phyloP scores from a whole-genome alignment of 2,888 invertebrate genomes.

The Papilio elwesi region DNA sequence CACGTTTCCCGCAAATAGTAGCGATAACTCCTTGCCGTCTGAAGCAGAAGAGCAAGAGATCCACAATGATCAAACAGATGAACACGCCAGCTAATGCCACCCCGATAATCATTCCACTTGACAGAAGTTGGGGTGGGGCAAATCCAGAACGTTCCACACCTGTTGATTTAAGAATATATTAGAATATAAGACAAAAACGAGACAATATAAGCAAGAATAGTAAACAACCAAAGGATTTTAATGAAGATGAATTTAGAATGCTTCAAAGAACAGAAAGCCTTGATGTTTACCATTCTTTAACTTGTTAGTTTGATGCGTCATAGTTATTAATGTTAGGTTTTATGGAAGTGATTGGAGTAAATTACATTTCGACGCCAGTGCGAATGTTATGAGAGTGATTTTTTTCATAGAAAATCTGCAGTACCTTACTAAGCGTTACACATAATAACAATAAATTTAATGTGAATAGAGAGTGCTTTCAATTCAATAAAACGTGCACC shows the following conservation, averaged over 20 bases:
- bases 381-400: slow-evolving; percentile 43
- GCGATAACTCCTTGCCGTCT: slow-evolving; percentile 88
- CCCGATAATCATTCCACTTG: slow-evolving; percentile 92
- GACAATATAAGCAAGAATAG: slow-evolving; percentile 61
- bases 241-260: slow-evolving; percentile 32
- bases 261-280: slow-evolving; percentile 40
- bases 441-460: slow-evolving; percentile 67
- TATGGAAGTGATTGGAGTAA: slow-evolving; percentile 74
- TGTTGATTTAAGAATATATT: slow-evolving; percentile 57
- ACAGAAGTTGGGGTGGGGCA: slow-evolving; percentile 83
- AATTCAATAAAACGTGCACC: slow-evolving; percentile 77
- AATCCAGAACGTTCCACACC: slow-evolving; percentile 78
- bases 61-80: slow-evolving; percentile 91
- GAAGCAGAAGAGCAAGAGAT: slow-evolving; percentile 91
- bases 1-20: slow-evolving; percentile 86
- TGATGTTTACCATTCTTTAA: slow-evolving; percentile 69
- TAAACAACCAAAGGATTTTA: slow-evolving; percentile 57
- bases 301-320: slow-evolving; percentile 77
- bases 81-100: slow-evolving; percentile 93
- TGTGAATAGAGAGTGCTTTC: slow-evolving; percentile 79
- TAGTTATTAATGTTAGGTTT: slow-evolving; percentile 78
- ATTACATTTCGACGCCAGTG: slow-evolving; percentile 59
- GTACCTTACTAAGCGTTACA: slow-evolving; percentile 37
- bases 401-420: slow-evolving; percentile 33
- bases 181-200: slow-evolving; percentile 42